Evolutionary conservation across 2,888 invertebrate species (phyloP).

Genomic region (Harpagoxenus sublaevis): DNA sequence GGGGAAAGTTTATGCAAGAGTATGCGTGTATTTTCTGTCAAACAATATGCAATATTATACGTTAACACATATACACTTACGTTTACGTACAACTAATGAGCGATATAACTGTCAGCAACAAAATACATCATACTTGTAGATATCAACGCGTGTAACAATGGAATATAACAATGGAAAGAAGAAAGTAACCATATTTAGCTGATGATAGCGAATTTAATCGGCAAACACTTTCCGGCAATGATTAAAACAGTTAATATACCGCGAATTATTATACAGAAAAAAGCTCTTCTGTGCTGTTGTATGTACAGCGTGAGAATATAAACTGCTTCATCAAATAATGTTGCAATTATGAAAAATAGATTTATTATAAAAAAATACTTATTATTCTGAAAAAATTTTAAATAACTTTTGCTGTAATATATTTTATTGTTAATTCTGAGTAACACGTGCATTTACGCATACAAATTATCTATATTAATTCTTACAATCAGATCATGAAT

Average conservation of each 20-base stretch:
- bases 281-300: not conserved
- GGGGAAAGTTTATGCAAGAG: not conserved
- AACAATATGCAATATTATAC: not conserved
- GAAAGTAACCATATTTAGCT: slow-evolving; percentile 5
- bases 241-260: not conserved
- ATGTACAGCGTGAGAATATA: not conserved
- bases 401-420: not conserved
- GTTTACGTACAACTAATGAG: slow-evolving; percentile 6
- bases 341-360: not conserved
- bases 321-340: not conserved
- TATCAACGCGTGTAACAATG: slow-evolving; percentile 21
- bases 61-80: not conserved
- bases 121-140: not conserved
- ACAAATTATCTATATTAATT: not conserved
- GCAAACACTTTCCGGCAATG: not conserved
- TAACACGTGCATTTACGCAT: not conserved
- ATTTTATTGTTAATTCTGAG: not conserved
- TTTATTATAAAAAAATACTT: not conserved
- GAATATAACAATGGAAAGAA: slow-evolving; percentile 6
- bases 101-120: slow-evolving; percentile 26
- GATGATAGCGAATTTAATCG: not conserved
- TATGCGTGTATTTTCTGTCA: not conserved
- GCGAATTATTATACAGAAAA: not conserved
- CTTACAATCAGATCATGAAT: not conserved
- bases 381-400: not conserved